Evolutionary conservation across 2,888 invertebrate genomes (phyloP).

Genomic region (Tetrapedia diversipes): DNA sequence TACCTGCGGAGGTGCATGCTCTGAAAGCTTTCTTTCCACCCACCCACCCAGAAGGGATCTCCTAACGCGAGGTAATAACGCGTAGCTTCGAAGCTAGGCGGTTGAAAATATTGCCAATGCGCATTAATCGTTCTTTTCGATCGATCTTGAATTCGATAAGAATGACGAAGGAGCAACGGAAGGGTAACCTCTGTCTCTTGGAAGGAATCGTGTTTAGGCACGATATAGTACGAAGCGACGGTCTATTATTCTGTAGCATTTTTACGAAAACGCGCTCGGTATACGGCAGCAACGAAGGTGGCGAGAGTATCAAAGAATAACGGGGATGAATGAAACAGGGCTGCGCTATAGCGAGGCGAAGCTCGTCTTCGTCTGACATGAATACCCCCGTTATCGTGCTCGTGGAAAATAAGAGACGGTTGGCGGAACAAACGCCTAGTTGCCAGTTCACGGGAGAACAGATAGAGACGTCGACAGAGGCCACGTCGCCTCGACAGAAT

Average conservation of each 20-base stretch:
- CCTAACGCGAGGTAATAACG: constrained; percentile 6
- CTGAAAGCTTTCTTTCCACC: not conserved
- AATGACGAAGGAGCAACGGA: constrained; percentile 5
- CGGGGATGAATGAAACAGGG: constrained; percentile 50
- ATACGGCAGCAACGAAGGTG: constrained; percentile 25
- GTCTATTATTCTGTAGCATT: constrained; percentile 51
- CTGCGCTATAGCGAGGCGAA: constrained; percentile 1
- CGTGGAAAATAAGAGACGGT: constrained; percentile 46
- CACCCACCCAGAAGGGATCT: not conserved
- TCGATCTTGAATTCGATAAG: too few relatives aligned
- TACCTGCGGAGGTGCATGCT: constrained; percentile 28
- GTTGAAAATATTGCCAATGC: not conserved
- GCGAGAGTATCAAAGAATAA: constrained; percentile 53
- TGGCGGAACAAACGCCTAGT: constrained; percentile 37
- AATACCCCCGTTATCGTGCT: constrained; percentile 53
- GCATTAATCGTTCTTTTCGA: too few relatives aligned
- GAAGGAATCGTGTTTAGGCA: constrained; percentile 37
- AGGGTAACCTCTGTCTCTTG: not conserved
- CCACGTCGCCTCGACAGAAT: constrained; percentile 25
- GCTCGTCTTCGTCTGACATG: constrained; percentile 43
- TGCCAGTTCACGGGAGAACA: constrained; percentile 45
- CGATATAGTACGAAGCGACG: constrained; percentile 28
- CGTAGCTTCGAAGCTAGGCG: not conserved
- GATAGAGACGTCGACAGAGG: constrained; percentile 42
- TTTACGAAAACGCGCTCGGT: constrained; percentile 50